Evolutionary conservation across 1,140 invertebrate species (phyloP).

Genomic region (Drosophila pallidifrons): DNA sequence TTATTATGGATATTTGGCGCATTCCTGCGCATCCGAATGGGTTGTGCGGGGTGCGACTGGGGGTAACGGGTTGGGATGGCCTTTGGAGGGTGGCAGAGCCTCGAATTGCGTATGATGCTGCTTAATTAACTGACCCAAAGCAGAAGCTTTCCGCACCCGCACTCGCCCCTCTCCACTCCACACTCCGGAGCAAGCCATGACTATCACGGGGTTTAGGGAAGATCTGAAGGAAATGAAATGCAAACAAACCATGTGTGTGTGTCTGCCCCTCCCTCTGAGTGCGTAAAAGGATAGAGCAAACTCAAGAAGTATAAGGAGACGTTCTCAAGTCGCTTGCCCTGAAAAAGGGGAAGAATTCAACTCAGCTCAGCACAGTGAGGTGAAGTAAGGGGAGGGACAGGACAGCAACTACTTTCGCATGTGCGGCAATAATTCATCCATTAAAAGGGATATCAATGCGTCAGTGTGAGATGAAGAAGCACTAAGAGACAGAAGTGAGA

Average conservation of each 20-base stretch:
- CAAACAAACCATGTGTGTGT: slow-evolving; percentile 70
- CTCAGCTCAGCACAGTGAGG: neutral
- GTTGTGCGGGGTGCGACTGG: slow-evolving; percentile 9
- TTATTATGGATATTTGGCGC: slow-evolving; percentile 84
- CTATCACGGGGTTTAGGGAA: slow-evolving; percentile 5
- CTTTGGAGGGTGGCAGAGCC: neutral
- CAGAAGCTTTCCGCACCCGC: neutral
- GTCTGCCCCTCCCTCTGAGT: neutral
- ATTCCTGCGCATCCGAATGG: slow-evolving; percentile 63
- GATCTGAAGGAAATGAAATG: slow-evolving; percentile 82
- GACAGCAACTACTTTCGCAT: slow-evolving; percentile 84
- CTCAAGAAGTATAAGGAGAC: slow-evolving; percentile 34
- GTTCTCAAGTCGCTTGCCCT: slow-evolving; percentile 56
- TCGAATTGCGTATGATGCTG: slow-evolving; percentile 37
- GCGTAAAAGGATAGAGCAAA: slow-evolving; percentile 56
- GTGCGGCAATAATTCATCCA: slow-evolving; percentile 85
- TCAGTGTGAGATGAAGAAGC: slow-evolving; percentile 42
- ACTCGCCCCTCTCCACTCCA: neutral
- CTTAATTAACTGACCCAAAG: slow-evolving; percentile 77
- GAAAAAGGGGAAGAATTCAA: slow-evolving; percentile 27
- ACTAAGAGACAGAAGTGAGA: neutral
- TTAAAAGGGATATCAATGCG: slow-evolving; percentile 85
- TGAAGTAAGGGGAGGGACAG: slow-evolving; percentile 12
- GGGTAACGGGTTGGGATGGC: slow-evolving; percentile 12
- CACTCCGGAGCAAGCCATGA: no score